These are phyloP conservation scores for Magallana ariakensis DNA, from an alignment of 1,140 invertebrate genomes.

Conservation along the genomic window DNA sequence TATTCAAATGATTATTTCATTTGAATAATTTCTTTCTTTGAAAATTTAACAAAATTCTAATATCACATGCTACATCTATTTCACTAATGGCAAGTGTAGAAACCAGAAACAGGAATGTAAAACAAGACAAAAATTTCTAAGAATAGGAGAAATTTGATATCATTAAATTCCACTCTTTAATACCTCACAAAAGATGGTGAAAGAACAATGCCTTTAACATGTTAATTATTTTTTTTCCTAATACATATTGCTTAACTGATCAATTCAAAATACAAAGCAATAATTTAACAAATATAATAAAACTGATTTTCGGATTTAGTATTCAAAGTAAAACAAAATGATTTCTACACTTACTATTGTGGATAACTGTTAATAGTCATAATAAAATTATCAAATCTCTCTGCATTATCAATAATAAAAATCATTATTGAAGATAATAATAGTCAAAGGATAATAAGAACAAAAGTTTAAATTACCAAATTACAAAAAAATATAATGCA, in stretches of 20 bases:
- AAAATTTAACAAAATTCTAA: background rate
- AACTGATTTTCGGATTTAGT: no score
- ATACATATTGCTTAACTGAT: no score
- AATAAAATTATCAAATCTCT: constrained; percentile 13
- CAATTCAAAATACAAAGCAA: no score
- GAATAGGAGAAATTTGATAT: background rate
- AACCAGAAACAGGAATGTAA: constrained; percentile 1
- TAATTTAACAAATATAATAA: no score
- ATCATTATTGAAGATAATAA: no score
- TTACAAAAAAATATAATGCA: background rate
- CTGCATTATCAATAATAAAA: background rate
- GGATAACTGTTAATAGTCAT: background rate
- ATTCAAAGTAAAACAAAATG: background rate
- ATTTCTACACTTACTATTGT: constrained; percentile 29
- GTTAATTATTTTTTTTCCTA: no score
- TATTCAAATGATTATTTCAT: constrained; percentile 22
- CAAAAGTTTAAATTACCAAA: no score
- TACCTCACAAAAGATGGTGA: no score
- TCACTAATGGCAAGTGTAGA: background rate
- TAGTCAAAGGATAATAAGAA: no score
- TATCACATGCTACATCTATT: background rate
- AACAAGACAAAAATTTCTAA: constrained; percentile 20
- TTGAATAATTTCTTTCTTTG: background rate
- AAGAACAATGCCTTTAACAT: no score
- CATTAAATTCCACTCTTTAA: no score